Evolutionary conservation across 30 jellyfish, hydroid and myxozoan genomes (phyloP).

Genomic region (Aurelia aurita): DNA sequence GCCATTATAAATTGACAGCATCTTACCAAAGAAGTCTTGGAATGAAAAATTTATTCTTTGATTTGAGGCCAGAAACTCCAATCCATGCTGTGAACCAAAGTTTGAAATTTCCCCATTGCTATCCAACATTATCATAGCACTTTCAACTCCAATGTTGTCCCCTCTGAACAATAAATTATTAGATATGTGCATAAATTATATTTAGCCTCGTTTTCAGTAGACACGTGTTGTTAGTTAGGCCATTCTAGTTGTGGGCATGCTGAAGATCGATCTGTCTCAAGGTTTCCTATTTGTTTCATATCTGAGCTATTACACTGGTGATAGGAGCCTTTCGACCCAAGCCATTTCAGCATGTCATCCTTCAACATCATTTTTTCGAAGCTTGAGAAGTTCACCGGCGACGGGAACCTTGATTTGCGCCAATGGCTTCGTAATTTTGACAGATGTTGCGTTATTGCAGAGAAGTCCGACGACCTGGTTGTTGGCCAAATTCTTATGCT

Average conservation of each 20-base stretch:
- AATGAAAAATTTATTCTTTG: too few species aligned
- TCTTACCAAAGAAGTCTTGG: too few species aligned
- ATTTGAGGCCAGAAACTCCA: too few species aligned
- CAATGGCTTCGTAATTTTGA: constrained; percentile 49
- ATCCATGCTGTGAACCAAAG: too few species aligned
- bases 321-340: background rate
- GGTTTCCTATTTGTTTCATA: background rate
- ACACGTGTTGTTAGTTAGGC: constrained; percentile 7
- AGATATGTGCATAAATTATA: background rate
- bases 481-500: constrained; percentile 45
- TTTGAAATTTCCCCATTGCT: too few species aligned
- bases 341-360: constrained; percentile 2
- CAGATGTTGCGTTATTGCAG: constrained; percentile 34
- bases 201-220: background rate
- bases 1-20: too few species aligned
- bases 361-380: background rate
- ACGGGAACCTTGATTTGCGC: constrained; percentile 4
- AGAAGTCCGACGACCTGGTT: constrained; percentile 32
- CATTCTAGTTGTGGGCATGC: background rate
- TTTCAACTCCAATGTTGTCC: too few species aligned
- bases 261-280: background rate
- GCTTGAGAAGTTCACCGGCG: too few species aligned
- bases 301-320: constrained; percentile 1
- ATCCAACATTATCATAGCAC: too few species aligned
- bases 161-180: too few species aligned